Conservation (phyloP, 2,797 vertebrate genomes). For the Hyperoplus immaculatus region DNA sequence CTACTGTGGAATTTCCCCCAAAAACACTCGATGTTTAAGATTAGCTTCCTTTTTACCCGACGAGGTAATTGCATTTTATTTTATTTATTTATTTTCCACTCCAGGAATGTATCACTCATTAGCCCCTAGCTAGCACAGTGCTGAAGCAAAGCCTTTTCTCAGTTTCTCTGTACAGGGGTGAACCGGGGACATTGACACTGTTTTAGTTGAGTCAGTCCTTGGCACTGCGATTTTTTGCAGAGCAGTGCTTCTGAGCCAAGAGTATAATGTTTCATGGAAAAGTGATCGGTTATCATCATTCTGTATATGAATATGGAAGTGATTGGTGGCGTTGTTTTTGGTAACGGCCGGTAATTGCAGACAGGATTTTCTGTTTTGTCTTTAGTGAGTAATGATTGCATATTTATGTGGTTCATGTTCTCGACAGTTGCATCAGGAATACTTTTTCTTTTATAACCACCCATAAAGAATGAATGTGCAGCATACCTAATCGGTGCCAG, state of each 20-base stretch:
- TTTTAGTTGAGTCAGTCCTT: conserved; percentile 46
- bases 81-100: conserved; percentile 36
- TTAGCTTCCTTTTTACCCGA: conserved; percentile 25
- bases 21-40: conserved; percentile 39
- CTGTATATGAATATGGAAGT: conserved; percentile 30
- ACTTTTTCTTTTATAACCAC: conserved; percentile 22
- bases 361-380: conserved; percentile 11
- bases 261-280: conserved; percentile 36
- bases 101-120: conserved; percentile 27
- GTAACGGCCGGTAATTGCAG: conserved; percentile 24
- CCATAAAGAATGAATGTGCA: neutral
- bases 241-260: conserved; percentile 30
- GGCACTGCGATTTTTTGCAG: conserved; percentile 18
- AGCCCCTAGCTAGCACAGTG: conserved; percentile 9
- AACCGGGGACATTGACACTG: conserved; percentile 37
- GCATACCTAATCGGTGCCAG: neutral
- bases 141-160: conserved; percentile 7
- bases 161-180: conserved; percentile 18
- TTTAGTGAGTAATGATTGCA: conserved; percentile 10
- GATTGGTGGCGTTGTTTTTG: conserved; percentile 14
- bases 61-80: conserved; percentile 48
- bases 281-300: conserved; percentile 40
- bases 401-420: conserved; percentile 18
- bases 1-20: conserved; percentile 58
- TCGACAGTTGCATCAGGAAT: conserved; percentile 32